Evolutionary conservation across 2,888 invertebrate genomes (phyloP), one percentile per base, ranked within the genome.

Genomic region (Octodonta nipae): DNA sequence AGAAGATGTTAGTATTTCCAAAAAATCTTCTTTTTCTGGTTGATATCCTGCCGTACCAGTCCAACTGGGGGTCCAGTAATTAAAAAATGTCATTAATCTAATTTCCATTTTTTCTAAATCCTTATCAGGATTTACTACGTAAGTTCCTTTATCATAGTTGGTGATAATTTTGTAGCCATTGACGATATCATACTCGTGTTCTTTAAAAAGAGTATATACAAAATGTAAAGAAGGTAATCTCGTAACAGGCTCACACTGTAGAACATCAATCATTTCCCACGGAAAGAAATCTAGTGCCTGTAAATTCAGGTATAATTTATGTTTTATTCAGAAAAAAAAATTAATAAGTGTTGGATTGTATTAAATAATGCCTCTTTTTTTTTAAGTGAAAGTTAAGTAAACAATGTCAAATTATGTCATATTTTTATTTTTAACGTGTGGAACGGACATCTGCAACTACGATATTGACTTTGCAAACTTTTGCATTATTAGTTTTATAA

Each of bases 261-360:
- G 49, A 8, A 76, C 61, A 1, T 75, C 71, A 34, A 85, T 61
- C 40, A 72, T 73, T 61, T 88, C 87, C 77, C 85, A 86, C 0
- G 87, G 84, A 35, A 87, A 68, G 33, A 70, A 67, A 60, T 86
- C 84, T 8, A 86, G 56, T n/a, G n/a, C n/a, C n/a, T n/a, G n/a
- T n/a, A n/a, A n/a, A n/a, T n/a, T n/a, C n/a, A n/a, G n/a, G n/a
- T n/a, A n/a, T n/a, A n/a, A n/a, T n/a, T n/a, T n/a, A n/a, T n/a
- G n/a, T n/a, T n/a, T n/a, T n/a, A n/a, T n/a, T n/a, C n/a, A n/a
- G n/a, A n/a, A n/a, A n/a, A n/a, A n/a, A n/a, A n/a, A n/a, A n/a
- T n/a, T n/a, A n/a, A n/a, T n/a, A n/a, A n/a, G n/a, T n/a, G n/a
- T n/a, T n/a, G n/a, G n/a, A n/a, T n/a, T n/a, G n/a, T n/a, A n/a